Evolutionary conservation across 2,797 vertebrate species (phyloP).

Genomic region (Leptoclinus maculatus): DNA sequence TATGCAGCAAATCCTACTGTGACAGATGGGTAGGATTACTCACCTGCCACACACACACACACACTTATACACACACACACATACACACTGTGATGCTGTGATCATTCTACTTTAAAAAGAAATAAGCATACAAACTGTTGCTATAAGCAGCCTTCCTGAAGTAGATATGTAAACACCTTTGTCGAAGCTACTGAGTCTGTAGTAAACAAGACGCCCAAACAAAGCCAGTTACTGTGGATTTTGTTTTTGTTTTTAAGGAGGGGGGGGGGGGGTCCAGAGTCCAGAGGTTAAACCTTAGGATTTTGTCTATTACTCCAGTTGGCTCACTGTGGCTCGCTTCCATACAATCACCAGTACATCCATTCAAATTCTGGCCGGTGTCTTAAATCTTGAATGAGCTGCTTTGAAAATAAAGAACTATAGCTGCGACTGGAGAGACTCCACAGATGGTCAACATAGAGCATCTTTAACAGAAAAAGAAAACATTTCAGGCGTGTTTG

Average conservation of each 20-base stretch:
- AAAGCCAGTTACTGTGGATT: conserved; percentile 4
- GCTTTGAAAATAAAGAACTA: conserved; percentile 50
- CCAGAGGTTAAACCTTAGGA: conserved; percentile 20
- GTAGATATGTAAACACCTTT: conserved; percentile 15
- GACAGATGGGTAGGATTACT: conserved; percentile 64
- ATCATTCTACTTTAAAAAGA: conserved; percentile 21
- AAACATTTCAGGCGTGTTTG: conserved; percentile 36
- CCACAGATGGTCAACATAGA: conserved; percentile 36
- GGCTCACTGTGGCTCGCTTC: not conserved
- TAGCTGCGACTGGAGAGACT: conserved; percentile 24
- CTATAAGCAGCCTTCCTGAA: not conserved
- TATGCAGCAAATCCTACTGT: conserved; percentile 58
- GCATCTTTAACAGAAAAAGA: conserved; percentile 16
- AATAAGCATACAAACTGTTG: not conserved
- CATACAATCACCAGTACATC: conserved; percentile 26
- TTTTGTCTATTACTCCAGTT: conserved; percentile 24
- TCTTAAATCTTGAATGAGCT: conserved; percentile 58
- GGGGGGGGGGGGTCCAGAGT: not conserved
- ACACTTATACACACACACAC: conserved; percentile 11
- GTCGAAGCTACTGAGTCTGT: not conserved
- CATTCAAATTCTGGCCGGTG: conserved; percentile 5
- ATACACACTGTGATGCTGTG: conserved; percentile 1
- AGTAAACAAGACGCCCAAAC: not conserved
- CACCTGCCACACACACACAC: conserved; percentile 45
- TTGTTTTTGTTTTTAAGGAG: not conserved